A percentile compares a stretch with the other conserved stretches of the same genome.
Evolutionary conservation across 2,797 vertebrate species (phyloP).

Genomic region (Malacoctenus gilli): DNA sequence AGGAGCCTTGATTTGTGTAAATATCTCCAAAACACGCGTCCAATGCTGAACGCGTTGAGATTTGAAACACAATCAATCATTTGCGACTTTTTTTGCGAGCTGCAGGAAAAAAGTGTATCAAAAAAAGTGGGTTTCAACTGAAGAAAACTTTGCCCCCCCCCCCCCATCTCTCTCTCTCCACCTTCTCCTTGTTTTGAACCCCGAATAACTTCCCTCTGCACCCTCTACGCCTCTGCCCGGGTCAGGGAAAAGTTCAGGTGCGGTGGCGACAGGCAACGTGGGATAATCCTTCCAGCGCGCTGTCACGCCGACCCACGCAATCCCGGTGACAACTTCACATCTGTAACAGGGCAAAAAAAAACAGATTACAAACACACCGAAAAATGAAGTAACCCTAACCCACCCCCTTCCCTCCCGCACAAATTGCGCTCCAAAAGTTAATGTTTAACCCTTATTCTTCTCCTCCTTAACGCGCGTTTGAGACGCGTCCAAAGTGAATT

Average conservation of each 20-base stretch:
- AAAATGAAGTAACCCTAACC: no score
- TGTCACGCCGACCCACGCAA: conserved; percentile 25
- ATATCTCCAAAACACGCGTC: conserved; percentile 46
- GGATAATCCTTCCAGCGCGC: conserved; percentile 39
- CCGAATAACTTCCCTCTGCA: conserved; percentile 47
- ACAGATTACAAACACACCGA: background rate
- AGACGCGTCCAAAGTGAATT: no score
- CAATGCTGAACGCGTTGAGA: conserved; percentile 29
- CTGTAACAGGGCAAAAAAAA: conserved; percentile 37
- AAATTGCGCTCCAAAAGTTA: background rate
- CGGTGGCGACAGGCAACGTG: conserved; percentile 59
- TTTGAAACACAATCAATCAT: conserved; percentile 35
- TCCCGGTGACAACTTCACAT: conserved; percentile 41
- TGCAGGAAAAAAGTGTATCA: conserved; percentile 2
- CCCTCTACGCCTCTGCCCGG: conserved; percentile 45
- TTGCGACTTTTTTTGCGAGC: conserved; percentile 7
- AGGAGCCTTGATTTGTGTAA: conserved; percentile 60
- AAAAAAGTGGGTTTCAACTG: no score
- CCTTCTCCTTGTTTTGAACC: conserved; percentile 39
- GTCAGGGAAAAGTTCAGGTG: conserved; percentile 74
- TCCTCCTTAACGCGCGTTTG: conserved; percentile 19
- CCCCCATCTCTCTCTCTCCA: no score
- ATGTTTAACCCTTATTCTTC: conserved; percentile 7
- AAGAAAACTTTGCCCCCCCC: no score
- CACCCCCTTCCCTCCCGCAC: no score